Evolutionary conservation across 2,888 invertebrate genomes (phyloP).

Genomic region (Tenthredo livida): DNA sequence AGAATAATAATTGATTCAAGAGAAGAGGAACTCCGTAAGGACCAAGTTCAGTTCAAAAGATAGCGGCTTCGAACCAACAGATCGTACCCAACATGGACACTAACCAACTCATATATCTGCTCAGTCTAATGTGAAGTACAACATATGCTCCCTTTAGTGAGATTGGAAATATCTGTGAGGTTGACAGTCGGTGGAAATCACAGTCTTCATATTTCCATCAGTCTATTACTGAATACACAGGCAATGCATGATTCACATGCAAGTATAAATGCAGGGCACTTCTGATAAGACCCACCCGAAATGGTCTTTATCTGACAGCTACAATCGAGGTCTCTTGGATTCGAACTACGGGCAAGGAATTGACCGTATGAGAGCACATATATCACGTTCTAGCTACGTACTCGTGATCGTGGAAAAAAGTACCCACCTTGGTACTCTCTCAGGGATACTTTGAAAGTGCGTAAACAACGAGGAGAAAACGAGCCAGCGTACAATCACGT

Average conservation of each 20-base stretch:
- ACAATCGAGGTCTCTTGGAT: neutral
- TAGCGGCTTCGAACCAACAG: neutral
- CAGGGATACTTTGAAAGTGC: neutral
- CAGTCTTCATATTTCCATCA: neutral
- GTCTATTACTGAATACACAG: too few relatives aligned
- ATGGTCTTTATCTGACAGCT: neutral
- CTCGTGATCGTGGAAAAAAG: neutral
- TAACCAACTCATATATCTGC: neutral
- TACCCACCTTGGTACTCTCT: neutral
- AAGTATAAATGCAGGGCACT: neutral
- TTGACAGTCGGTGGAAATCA: neutral
- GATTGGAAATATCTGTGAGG: neutral
- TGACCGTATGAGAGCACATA: neutral
- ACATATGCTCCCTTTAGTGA: neutral
- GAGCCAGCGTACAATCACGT: slow-evolving; percentile 17
- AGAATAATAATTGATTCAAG: neutral
- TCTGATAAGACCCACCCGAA: neutral
- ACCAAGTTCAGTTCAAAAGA: neutral
- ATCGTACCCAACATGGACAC: neutral
- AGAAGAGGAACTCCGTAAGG: neutral
- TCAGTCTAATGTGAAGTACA: neutral
- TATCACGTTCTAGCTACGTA: neutral
- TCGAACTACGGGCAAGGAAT: neutral
- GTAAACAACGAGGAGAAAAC: slow-evolving; percentile 3
- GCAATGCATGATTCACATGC: too few relatives aligned